Evolutionary conservation across 2,113 vertebrate genomes (phyloP), one percentile per base, ranked within the genome.

Genomic region (Nycticryphes semicollaris): DNA sequence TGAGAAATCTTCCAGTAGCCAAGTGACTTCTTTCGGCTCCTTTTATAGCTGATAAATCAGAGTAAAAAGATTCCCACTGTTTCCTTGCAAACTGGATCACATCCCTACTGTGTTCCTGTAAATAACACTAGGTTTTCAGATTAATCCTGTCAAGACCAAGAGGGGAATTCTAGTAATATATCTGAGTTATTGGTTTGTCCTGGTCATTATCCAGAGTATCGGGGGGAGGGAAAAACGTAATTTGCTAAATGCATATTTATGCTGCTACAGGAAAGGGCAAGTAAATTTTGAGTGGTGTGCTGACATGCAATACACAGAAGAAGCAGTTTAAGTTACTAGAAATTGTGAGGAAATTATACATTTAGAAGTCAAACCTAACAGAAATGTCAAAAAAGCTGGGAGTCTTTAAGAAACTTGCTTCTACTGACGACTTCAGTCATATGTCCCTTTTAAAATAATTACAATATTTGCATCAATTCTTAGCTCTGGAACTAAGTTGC

Each of bases 161-260:
- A 91, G 27, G 35, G 16, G 2, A 0, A 54, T 2, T 64, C 47
- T 39, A 60, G 4, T 64, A 37, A n/a, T 19, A 3, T 64, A 25
- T 37, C 33, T 73, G 53, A 43, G 69, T 60, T 43, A 41, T 80
- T 85, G 8, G 72, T 88, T 93, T 86, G 22, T 54, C 15, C 59
- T 90, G 41, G 15, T 7, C 19, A 14, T 59, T 75, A 79, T 39
- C 21, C 37, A 83, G 41, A 79, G 59, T 56, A 25, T 13, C 1
- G 0, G 9, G 5, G 4, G 5, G 3, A 4, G 17, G 43, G 43
- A 43, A 73, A 43, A 5, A 12, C 54, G 4, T 14, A 28, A 48
- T 72, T 90, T 88, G 3, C 22, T 83, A 76, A 90, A 60, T 66
- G 20, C 10, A 6, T 84, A 37, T 84, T 88, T 62, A 23, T 70